Evolutionary conservation across 2,888 invertebrate species (phyloP), one percentile per base, ranked within the genome.

Genomic region (Cephalotes varians): DNA sequence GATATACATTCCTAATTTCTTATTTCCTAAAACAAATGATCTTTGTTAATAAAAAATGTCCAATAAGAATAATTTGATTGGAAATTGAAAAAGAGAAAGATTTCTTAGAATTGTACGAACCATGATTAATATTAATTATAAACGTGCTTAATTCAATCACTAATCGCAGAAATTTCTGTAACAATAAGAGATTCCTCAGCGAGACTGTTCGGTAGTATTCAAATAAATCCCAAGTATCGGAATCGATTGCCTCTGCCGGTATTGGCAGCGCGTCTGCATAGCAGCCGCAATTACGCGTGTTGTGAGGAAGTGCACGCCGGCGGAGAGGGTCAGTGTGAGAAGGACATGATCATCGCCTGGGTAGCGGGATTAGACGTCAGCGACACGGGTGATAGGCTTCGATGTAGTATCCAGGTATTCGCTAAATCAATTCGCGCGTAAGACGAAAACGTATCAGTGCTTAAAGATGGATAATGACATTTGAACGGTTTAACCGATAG

Each of bases 291-390:
- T 49, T 88, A 89, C 64, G 67, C 82, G 10, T 83, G 56, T 10
- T 76, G 82, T n/a, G 84, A 90, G 9, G 83, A 91, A 31, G 84
- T 87, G 31, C 82, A 88, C 72, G 88, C 88, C 5, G 82, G 89
- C 37, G 92, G 88, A 25, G 91, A 92, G 25, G 86, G 84, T 34
- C 88, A 86, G 31, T 83, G 84, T 6, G 87, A 90, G n/a, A 92
- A 91, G 7, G 92, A 94, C 64, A 88, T 93, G 21, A 91, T 94
- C 49, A 93, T 94, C 40, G 92, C 91, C 12, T 94, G 94, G 94
- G 90, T 94, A n/a, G 94, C 94, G 28, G 94, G 94, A 77, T 83
- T 94, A 49, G 93, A 94, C 64, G 88, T 93, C 49, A 92, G 93
- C 51, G 92, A 89, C 58, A 83, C 90, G 2, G 85, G 84, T 6